phyloP scores from a whole-genome alignment of 2,888 invertebrate species.

The Sminthurinus aureus region DNA sequence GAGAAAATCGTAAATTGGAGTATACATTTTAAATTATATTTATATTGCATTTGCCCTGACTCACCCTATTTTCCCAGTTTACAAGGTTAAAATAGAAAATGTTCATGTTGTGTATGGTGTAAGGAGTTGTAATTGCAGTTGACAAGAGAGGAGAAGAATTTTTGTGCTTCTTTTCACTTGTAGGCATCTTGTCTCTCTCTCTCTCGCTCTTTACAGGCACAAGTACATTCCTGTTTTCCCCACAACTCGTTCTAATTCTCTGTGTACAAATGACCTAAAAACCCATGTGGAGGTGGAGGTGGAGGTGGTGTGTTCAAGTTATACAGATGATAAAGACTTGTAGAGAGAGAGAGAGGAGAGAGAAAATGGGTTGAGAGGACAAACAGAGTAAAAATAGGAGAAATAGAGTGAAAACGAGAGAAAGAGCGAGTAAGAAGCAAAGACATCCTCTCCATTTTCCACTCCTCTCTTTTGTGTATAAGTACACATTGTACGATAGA shows the following conservation, averaged over 20 bases:
- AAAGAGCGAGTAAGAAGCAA: slow-evolving; percentile 30
- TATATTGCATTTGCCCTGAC: neutral
- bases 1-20: too few relatives aligned
- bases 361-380: too few relatives aligned
- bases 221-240: neutral
- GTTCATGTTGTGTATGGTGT: too few relatives aligned
- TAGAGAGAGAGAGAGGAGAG: too few relatives aligned
- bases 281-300: slow-evolving; percentile 15
- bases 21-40: neutral
- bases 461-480: neutral
- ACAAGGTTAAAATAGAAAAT: too few relatives aligned
- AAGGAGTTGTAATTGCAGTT: too few relatives aligned
- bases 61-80: neutral
- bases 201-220: neutral
- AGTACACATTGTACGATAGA: too few relatives aligned
- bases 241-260: neutral
- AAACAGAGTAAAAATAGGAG: too few relatives aligned
- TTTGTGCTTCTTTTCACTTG: neutral
- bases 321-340: too few relatives aligned
- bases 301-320: neutral
- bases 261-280: slow-evolving; percentile 29
- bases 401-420: too few relatives aligned
- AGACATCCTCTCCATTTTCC: slow-evolving; percentile 34
- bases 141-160: neutral
- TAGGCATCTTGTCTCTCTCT: too few relatives aligned